Evolutionary conservation across 2,888 invertebrate species (phyloP).

Genomic region (Stenolophus ochropezus): DNA sequence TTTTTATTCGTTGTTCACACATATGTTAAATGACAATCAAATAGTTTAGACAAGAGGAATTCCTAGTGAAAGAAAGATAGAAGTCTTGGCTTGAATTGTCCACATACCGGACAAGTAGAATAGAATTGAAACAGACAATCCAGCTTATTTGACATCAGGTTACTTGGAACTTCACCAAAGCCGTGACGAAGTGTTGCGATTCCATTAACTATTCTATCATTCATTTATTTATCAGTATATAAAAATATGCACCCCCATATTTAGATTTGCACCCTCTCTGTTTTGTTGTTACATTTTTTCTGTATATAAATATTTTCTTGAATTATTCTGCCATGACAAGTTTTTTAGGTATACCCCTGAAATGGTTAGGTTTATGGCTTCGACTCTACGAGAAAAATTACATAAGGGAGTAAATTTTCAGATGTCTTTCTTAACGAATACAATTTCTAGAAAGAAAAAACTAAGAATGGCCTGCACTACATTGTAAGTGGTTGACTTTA

Average conservation of each 20-base stretch:
- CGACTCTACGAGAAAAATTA: too few relatives aligned
- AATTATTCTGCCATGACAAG: too few relatives aligned
- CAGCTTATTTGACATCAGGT: constrained; percentile 26
- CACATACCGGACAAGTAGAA: constrained; percentile 7
- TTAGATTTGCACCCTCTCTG: too few relatives aligned
- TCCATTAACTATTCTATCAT: background rate
- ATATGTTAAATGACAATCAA: background rate
- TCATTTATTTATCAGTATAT: background rate
- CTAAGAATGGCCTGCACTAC: too few relatives aligned
- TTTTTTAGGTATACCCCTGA: too few relatives aligned
- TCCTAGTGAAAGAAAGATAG: background rate
- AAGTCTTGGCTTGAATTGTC: background rate
- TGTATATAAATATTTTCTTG: background rate
- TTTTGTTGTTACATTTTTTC: background rate
- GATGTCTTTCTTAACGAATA: too few relatives aligned
- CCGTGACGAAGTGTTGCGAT: background rate
- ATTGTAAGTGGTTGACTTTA: too few relatives aligned
- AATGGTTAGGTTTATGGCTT: too few relatives aligned
- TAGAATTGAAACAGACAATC: constrained; percentile 6
- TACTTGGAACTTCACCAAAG: constrained; percentile 28
- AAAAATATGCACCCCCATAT: background rate
- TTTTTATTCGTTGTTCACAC: background rate
- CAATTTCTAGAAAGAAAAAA: background rate
- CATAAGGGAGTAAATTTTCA: too few relatives aligned
- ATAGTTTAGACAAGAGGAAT: constrained; percentile 3